phyloP scores from a whole-genome alignment of 2,888 invertebrate species.

The Amaurobius ferox region DNA sequence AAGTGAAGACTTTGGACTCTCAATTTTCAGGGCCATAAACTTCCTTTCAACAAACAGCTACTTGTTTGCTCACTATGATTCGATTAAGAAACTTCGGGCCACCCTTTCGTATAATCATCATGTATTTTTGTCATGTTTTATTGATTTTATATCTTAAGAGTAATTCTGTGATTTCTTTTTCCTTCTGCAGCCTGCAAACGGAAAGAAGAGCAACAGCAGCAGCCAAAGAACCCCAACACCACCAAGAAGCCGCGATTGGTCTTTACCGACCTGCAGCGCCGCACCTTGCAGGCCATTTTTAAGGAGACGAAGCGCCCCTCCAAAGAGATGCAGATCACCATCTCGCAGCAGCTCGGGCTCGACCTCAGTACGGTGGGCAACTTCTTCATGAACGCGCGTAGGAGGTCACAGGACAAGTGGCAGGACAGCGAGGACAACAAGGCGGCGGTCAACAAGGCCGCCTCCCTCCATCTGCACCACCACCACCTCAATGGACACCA shows the following conservation, averaged over 20 bases:
- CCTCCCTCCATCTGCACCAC: conserved; percentile 17
- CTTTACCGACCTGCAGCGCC: conserved; percentile 99
- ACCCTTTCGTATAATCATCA: too few relatives aligned
- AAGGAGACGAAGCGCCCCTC: conserved; percentile 99
- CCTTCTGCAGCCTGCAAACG: conserved; percentile 90
- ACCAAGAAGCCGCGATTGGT: conserved; percentile 99
- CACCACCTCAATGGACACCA: conserved; percentile 51
- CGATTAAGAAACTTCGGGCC: too few relatives aligned
- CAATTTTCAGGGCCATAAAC: too few relatives aligned
- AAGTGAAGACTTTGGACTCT: too few relatives aligned
- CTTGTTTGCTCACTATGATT: too few relatives aligned
- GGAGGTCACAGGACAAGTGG: conserved; percentile 95
- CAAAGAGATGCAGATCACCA: conserved; percentile 99
- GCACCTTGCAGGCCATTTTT: conserved; percentile 99
- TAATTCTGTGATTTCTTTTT: background rate
- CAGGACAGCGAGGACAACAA: conserved; percentile 90
- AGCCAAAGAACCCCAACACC: conserved; percentile 79
- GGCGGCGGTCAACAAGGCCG: conserved; percentile 31
- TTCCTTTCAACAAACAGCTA: too few relatives aligned
- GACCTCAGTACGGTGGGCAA: conserved; percentile 99
- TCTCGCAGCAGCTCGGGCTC: conserved; percentile 96
- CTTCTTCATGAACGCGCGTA: conserved; percentile 99
- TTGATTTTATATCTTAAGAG: too few relatives aligned
- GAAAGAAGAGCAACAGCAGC: conserved; percentile 86
- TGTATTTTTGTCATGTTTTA: too few relatives aligned